These are phyloP conservation scores for Thumatha senex DNA, from an alignment of 2,888 invertebrate genomes.

Conservation along the genomic window DNA sequence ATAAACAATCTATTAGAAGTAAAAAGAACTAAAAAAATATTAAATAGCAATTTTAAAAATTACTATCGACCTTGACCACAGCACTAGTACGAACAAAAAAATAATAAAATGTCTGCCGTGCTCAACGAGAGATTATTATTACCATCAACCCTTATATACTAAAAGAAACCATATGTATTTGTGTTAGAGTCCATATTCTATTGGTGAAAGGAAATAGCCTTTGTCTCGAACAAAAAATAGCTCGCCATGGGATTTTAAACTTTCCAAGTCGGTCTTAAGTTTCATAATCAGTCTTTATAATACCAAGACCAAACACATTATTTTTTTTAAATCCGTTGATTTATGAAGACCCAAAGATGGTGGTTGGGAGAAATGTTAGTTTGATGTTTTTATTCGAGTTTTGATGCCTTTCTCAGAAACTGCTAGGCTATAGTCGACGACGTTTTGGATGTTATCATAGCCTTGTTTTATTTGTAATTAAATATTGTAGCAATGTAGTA, in stretches of 20 bases:
- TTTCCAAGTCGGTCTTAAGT: not conserved
- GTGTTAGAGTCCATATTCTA: slow-evolving; percentile 39
- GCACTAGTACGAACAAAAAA: slow-evolving; percentile 50
- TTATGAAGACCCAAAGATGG: slow-evolving; percentile 43
- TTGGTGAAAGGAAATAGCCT: slow-evolving; percentile 29
- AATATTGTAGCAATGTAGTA: not conserved
- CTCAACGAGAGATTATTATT: slow-evolving; percentile 40
- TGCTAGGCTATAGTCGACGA: not conserved
- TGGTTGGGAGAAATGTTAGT: slow-evolving; percentile 28
- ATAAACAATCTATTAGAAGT: no score
- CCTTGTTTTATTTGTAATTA: not conserved
- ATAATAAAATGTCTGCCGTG: slow-evolving; percentile 64
- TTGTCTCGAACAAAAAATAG: slow-evolving; percentile 13
- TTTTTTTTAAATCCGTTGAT: slow-evolving; percentile 34
- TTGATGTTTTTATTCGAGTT: slow-evolving; percentile 22
- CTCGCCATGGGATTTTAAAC: slow-evolving; percentile 7
- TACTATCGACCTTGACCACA: slow-evolving; percentile 38
- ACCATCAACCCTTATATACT: slow-evolving; percentile 23
- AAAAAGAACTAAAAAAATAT: no score
- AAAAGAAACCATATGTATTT: slow-evolving; percentile 33
- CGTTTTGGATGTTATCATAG: not conserved
- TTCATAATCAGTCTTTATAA: slow-evolving; percentile 8
- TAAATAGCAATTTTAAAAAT: slow-evolving; percentile 17
- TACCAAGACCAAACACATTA: slow-evolving; percentile 20
- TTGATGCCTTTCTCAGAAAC: slow-evolving; percentile 21